Percentiles rank a stretch among this genome's conserved stretches.
phyloP scores from a whole-genome alignment of 2,797 vertebrate genomes.

The Enteromius paludinosus region DNA sequence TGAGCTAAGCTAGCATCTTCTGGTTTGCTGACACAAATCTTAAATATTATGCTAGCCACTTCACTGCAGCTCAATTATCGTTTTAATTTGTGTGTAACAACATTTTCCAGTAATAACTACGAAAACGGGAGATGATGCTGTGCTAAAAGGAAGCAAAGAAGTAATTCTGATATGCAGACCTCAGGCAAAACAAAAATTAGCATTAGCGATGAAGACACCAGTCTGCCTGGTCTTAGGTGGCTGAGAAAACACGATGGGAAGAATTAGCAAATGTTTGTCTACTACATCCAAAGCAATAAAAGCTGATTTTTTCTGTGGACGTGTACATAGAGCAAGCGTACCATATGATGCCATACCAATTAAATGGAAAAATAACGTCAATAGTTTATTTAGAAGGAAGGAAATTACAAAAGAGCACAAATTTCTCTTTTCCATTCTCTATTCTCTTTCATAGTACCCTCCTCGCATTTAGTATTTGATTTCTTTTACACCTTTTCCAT shows the following conservation, averaged over 20 bases:
- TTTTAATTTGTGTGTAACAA: conserved; percentile 24
- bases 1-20: conserved; percentile 26
- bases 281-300: conserved; percentile 4
- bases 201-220: conserved; percentile 40
- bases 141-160: background rate
- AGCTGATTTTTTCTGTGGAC: background rate
- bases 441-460: conserved; percentile 23
- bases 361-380: conserved; percentile 1
- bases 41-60: background rate
- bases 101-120: conserved; percentile 26
- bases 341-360: background rate
- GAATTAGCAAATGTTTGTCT: conserved; percentile 22
- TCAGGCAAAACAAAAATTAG: conserved; percentile 44
- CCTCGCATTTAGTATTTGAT: conserved; percentile 35
- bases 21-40: conserved; percentile 10
- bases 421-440: conserved; percentile 31
- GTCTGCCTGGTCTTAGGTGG: conserved; percentile 10
- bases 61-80: background rate
- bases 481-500: conserved; percentile 43
- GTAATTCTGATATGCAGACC: conserved; percentile 29
- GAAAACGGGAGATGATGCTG: background rate
- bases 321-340: background rate
- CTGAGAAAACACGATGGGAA: conserved; percentile 3
- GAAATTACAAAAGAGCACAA: conserved; percentile 26
- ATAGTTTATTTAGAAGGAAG: conserved; percentile 7